Percentiles rank a stretch among this genome's conserved stretches.
phyloP scores from a whole-genome alignment of 2,888 invertebrate genomes.

The Brassicogethes aeneus region DNA sequence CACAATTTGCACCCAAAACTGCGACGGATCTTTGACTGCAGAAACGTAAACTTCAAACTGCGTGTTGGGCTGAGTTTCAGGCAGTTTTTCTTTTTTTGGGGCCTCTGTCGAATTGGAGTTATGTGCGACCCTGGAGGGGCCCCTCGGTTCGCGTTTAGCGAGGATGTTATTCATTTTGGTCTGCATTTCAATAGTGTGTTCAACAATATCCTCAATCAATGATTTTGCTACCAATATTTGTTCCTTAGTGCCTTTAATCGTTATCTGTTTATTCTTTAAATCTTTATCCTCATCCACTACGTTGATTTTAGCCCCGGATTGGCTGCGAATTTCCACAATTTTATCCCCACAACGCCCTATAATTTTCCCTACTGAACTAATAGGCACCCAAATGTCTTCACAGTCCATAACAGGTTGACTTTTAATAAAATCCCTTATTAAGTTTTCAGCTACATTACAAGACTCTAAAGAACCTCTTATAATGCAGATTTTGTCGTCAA shows the following conservation, averaged over 20 bases:
- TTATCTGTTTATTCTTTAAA: slow-evolving; percentile 25
- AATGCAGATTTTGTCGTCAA: slow-evolving; percentile 54
- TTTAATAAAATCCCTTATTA: slow-evolving; percentile 56
- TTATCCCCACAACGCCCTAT: slow-evolving; percentile 68
- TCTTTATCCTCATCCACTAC: slow-evolving; percentile 34
- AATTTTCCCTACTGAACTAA: slow-evolving; percentile 58
- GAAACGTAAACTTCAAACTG: slow-evolving; percentile 80
- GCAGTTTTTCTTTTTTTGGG: slow-evolving; percentile 27
- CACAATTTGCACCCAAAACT: slow-evolving; percentile 82
- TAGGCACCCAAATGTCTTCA: slow-evolving; percentile 59
- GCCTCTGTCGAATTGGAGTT: slow-evolving; percentile 15
- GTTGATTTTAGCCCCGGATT: slow-evolving; percentile 64
- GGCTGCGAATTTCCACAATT: slow-evolving; percentile 60
- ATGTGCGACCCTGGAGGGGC: slow-evolving; percentile 24
- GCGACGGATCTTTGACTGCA: slow-evolving; percentile 67
- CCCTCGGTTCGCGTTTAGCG: slow-evolving; percentile 45
- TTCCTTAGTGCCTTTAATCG: slow-evolving; percentile 48
- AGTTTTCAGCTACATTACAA: slow-evolving; percentile 61
- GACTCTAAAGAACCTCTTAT: slow-evolving; percentile 61
- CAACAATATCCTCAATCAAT: slow-evolving; percentile 62
- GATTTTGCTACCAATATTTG: slow-evolving; percentile 66
- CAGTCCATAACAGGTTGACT: slow-evolving; percentile 60
- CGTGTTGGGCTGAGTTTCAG: slow-evolving; percentile 42
- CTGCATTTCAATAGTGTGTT: slow-evolving; percentile 42
- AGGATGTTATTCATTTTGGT: slow-evolving; percentile 40